phyloP scores from a whole-genome alignment of 2,888 invertebrate species.

The Apodemia zela region DNA sequence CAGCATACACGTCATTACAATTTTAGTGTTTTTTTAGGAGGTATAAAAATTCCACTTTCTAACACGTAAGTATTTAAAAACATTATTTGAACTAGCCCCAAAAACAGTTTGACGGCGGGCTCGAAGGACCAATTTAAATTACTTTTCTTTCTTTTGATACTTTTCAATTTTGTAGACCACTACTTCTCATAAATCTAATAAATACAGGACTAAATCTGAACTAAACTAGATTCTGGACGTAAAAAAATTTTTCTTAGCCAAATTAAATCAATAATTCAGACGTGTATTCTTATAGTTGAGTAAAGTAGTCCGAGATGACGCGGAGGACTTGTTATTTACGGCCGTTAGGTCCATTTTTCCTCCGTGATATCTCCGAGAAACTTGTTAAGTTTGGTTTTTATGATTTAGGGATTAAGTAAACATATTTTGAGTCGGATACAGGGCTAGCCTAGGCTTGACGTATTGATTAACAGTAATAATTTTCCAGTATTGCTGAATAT shows the following conservation, averaged over 20 bases:
- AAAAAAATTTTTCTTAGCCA: background rate
- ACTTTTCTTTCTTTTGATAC: no score
- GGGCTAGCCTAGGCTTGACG: slow-evolving; percentile 2
- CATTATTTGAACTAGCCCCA: no score
- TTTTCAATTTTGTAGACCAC: no score
- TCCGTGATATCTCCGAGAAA: background rate
- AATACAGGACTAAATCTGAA: no score
- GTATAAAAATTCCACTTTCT: no score
- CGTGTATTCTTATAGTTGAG: slow-evolving; percentile 4
- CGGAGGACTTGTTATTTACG: background rate
- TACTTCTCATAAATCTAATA: no score
- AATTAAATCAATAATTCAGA: background rate
- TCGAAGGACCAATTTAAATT: no score
- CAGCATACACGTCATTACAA: no score
- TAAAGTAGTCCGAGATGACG: background rate
- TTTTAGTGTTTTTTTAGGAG: no score
- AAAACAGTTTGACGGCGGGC: no score
- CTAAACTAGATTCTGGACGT: background rate
- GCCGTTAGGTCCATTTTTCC: background rate
- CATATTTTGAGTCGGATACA: background rate
- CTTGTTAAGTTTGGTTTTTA: slow-evolving; percentile 6
- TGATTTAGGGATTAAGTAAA: background rate
- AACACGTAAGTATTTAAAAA: no score
- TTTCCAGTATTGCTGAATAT: slow-evolving; percentile 8
- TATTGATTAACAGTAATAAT: background rate